These are phyloP conservation scores for Chinchilla lanigera DNA, from an alignment of 2,113 vertebrate genomes.

Conservation along the genomic window DNA sequence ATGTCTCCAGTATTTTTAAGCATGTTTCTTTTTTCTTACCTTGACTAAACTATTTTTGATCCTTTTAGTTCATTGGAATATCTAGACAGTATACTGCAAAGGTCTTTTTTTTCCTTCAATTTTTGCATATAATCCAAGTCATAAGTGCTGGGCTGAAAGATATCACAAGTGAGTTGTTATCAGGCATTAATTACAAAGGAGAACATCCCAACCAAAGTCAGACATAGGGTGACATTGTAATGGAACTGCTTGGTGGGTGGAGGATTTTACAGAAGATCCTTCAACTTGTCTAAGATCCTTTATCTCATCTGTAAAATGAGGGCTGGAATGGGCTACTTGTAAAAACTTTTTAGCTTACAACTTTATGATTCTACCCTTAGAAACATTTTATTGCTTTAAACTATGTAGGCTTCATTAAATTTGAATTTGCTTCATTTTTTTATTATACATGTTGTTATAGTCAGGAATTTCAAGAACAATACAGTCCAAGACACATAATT, in stretches of 20 bases:
- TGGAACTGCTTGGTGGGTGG: not conserved
- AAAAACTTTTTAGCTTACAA: not conserved
- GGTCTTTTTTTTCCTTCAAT: not conserved
- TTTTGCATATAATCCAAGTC: not conserved
- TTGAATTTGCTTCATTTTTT: conserved; percentile 57
- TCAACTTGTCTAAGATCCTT: not conserved
- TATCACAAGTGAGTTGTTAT: not conserved
- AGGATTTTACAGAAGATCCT: not conserved
- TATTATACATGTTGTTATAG: not conserved
- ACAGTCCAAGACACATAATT: too few relatives aligned
- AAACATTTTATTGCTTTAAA: conserved; percentile 48
- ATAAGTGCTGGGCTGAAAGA: not conserved
- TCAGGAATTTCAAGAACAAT: too few relatives aligned
- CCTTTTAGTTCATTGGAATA: not conserved
- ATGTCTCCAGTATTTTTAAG: not conserved
- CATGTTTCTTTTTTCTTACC: not conserved
- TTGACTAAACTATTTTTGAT: conserved; percentile 7
- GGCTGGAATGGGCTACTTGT: not conserved
- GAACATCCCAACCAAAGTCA: not conserved
- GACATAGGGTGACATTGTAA: not conserved
- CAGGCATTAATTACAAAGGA: not conserved
- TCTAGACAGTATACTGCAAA: not conserved
- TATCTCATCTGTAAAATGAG: not conserved
- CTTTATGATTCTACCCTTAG: not conserved
- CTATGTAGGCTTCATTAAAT: conserved; percentile 39